Conservation (phyloP, 1,140 invertebrate species). For the Sesamia nonagrioides region DNA sequence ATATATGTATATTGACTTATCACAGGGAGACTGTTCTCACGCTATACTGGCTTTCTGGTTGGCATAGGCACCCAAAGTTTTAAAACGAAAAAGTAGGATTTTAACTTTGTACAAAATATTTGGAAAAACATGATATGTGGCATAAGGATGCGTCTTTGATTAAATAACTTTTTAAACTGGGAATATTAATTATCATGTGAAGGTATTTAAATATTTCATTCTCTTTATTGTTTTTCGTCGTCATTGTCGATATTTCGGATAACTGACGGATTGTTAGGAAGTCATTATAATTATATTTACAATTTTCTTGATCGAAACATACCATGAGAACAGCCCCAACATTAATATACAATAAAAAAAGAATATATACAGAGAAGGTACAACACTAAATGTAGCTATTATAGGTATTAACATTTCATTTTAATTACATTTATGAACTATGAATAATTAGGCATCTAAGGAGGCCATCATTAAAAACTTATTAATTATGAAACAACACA, state of each 20-base stretch:
- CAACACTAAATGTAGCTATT: conserved; percentile 42
- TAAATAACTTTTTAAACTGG: not conserved
- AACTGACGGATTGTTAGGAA: conserved; percentile 22
- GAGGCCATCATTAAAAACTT: conserved; percentile 13
- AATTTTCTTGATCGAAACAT: not conserved
- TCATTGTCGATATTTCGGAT: not conserved
- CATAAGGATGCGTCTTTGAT: not conserved
- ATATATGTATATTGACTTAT: conserved; percentile 31
- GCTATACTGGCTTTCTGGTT: conserved; percentile 2
- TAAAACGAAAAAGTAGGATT: not conserved
- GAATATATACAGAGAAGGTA: conserved; percentile 41
- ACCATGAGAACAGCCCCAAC: conserved; percentile 31
- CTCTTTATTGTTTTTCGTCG: not conserved
- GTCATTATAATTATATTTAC: conserved; percentile 31
- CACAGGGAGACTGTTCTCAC: conserved; percentile 27
- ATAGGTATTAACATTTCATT: conserved; percentile 33
- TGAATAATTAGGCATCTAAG: conserved; percentile 13
- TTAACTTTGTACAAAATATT: conserved; percentile 44
- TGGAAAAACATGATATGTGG: conserved; percentile 26
- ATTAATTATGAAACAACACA: conserved; percentile 13
- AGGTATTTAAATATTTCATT: not conserved
- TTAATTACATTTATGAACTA: conserved; percentile 30
- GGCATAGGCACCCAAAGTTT: conserved; percentile 20
- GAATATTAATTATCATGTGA: not conserved
- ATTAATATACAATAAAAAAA: conserved; percentile 22